Conservation (phyloP, 2,113 vertebrate species). For the Eupsittula cactorum region DNA sequence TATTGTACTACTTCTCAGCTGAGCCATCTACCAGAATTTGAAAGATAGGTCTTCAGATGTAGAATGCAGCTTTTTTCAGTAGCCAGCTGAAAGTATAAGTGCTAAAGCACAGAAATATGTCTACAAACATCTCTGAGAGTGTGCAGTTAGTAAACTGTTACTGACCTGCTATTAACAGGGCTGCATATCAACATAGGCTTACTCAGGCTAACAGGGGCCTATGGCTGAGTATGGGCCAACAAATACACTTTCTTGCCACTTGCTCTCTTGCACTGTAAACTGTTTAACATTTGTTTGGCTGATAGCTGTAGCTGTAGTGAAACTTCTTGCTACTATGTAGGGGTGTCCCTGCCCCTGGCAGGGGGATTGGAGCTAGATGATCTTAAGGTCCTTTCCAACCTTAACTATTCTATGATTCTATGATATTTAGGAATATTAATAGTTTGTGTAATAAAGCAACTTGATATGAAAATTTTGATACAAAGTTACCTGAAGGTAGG, state of each 20-base stretch:
- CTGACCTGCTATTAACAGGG: fast-evolving
- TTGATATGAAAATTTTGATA: background rate
- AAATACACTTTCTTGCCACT: background rate
- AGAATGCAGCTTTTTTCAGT: background rate
- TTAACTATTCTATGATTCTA: too few species aligned
- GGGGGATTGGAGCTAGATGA: too few species aligned
- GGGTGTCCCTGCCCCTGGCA: too few species aligned
- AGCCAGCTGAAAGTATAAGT: background rate
- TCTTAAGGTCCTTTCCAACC: too few species aligned
- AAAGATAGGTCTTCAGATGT: background rate
- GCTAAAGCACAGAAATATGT: background rate
- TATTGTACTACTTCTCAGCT: background rate
- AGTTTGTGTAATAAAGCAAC: background rate
- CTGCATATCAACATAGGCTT: background rate
- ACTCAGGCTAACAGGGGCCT: background rate
- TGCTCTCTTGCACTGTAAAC: background rate
- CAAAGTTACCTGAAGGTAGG: background rate
- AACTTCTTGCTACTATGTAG: background rate
- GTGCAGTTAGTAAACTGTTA: background rate
- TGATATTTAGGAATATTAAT: background rate
- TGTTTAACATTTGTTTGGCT: background rate
- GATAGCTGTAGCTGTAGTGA: background rate
- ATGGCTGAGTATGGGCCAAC: background rate
- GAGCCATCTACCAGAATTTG: background rate
- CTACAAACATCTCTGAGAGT: background rate